Evolutionary conservation across 2,113 vertebrate species (phyloP).

Genomic region (Sphyrna mokarran): DNA sequence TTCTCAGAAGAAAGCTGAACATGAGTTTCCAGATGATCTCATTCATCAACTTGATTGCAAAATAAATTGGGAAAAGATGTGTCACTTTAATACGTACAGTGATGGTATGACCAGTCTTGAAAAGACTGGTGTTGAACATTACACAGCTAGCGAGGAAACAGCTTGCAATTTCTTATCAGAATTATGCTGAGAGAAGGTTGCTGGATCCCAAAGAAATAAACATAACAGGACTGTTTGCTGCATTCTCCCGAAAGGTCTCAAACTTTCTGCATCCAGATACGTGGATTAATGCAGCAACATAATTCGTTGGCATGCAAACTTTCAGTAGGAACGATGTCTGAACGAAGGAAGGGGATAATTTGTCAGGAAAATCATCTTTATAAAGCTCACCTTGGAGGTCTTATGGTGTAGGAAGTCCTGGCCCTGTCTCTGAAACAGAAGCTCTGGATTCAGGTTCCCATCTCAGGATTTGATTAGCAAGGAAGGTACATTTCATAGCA

Average conservation of each 20-base stretch:
- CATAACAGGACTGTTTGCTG: not conserved
- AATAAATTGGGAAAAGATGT: not conserved
- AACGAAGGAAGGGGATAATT: not conserved
- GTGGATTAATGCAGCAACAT: not conserved
- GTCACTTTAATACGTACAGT: not conserved
- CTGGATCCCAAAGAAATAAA: not conserved
- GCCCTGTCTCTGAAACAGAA: too few relatives aligned
- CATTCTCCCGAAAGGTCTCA: not conserved
- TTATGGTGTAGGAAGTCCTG: too few relatives aligned
- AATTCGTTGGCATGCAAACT: not conserved
- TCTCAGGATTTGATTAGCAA: too few relatives aligned
- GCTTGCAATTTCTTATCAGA: not conserved
- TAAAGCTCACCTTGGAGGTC: too few relatives aligned
- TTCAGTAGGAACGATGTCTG: not conserved
- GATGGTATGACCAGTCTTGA: not conserved
- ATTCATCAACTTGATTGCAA: not conserved
- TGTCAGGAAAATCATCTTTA: not conserved
- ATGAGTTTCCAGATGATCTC: slow-evolving; percentile 2
- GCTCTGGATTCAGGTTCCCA: too few relatives aligned
- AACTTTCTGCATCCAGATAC: too few relatives aligned
- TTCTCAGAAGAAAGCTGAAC: not conserved
- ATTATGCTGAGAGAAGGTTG: not conserved
- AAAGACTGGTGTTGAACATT: not conserved
- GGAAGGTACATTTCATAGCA: too few relatives aligned
- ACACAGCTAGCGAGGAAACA: not conserved